Conservation (phyloP, 2,888 invertebrate genomes). For the Cylindroiulus punctatus region DNA sequence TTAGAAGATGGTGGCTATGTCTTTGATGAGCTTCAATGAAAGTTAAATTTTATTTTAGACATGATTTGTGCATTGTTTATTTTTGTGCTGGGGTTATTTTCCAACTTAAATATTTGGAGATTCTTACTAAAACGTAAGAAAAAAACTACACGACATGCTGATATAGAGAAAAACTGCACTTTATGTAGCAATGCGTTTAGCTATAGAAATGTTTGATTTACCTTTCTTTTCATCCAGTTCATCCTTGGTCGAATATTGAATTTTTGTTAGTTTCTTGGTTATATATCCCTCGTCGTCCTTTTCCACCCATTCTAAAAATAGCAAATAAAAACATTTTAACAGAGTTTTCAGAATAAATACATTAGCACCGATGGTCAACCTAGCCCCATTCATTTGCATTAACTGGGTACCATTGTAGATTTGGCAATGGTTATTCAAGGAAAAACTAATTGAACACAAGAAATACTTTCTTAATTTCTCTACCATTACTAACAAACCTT, state of each 20-base stretch:
- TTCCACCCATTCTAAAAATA: slow-evolving; percentile 57
- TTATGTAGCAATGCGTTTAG: neutral
- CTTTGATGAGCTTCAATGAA: too few relatives aligned
- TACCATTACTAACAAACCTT: too few relatives aligned
- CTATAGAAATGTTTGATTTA: slow-evolving; percentile 26
- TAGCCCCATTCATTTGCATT: neutral
- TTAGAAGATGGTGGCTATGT: too few relatives aligned
- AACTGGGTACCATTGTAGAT: too few relatives aligned
- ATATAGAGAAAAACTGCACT: neutral
- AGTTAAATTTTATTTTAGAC: too few relatives aligned
- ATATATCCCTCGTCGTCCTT: slow-evolving; percentile 56
- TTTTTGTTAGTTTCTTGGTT: slow-evolving; percentile 55
- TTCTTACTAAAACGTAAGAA: neutral
- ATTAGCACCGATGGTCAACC: neutral
- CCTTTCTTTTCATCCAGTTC: slow-evolving; percentile 51
- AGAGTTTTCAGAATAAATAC: neutral
- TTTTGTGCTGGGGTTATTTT: too few relatives aligned
- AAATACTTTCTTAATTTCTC: too few relatives aligned
- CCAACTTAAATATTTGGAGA: too few relatives aligned
- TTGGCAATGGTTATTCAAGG: too few relatives aligned
- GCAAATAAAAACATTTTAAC: slow-evolving; percentile 21
- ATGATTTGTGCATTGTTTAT: too few relatives aligned
- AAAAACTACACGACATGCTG: neutral
- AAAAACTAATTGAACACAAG: too few relatives aligned
- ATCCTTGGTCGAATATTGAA: slow-evolving; percentile 55